These are phyloP conservation scores for Zapus hudsonius DNA, from an alignment of 2,113 vertebrate genomes.

Conservation along the genomic window DNA sequence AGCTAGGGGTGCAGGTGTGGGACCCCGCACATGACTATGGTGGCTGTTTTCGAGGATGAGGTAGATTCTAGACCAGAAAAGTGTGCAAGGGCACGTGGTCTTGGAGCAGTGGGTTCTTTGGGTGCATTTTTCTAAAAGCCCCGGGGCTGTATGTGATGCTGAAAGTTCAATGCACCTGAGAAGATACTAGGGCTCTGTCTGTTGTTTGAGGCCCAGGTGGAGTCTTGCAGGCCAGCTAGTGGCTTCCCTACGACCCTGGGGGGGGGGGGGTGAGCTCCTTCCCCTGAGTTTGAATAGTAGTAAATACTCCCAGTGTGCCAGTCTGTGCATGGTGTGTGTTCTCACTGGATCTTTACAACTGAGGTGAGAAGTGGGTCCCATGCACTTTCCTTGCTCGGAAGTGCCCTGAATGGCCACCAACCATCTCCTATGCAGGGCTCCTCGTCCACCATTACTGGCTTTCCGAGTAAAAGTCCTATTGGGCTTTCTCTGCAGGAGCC, in stretches of 20 bases:
- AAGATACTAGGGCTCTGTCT: background rate
- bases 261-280: background rate
- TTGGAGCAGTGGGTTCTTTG: background rate
- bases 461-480: background rate
- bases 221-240: background rate
- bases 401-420: background rate
- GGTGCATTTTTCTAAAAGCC: background rate
- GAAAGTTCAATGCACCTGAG: background rate
- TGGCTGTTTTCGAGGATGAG: too few species aligned
- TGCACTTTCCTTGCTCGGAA: background rate
- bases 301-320: background rate
- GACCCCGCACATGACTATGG: too few species aligned
- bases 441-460: background rate
- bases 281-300: background rate
- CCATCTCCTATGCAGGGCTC: background rate
- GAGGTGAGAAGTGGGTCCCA: background rate
- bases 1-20: too few species aligned
- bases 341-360: background rate
- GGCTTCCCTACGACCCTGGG: background rate
- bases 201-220: background rate
- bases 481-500: background rate
- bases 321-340: background rate
- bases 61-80: background rate
- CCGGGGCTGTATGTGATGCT: background rate
- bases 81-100: background rate